These are phyloP conservation scores for Oxyruncus cristatus DNA, from an alignment of 2,113 vertebrate species.

Conservation along the genomic window DNA sequence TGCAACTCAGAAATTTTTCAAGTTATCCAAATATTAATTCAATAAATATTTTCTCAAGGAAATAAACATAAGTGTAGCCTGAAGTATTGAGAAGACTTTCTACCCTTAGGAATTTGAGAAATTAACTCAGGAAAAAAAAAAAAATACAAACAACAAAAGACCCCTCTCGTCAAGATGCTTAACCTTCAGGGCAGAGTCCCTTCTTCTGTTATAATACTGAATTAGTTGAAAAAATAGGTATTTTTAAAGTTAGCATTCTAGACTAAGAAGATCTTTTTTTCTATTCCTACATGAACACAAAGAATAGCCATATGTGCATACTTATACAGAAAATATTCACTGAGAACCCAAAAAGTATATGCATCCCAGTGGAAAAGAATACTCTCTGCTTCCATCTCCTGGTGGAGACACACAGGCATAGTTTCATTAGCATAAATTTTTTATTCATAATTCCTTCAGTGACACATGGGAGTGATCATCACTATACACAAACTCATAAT, in stretches of 20 bases:
- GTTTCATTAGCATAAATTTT: conserved; percentile 30
- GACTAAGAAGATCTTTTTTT: not conserved
- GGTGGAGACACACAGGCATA: not conserved
- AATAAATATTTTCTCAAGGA: not conserved
- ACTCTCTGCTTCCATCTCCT: not conserved
- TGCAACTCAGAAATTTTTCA: not conserved
- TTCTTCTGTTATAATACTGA: not conserved
- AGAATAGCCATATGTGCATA: not conserved
- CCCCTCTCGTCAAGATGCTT: accelerated
- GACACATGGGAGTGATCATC: conserved; percentile 57
- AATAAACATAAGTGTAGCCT: not conserved
- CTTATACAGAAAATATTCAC: not conserved
- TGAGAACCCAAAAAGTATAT: not conserved
- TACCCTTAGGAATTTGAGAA: not conserved
- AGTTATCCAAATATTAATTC: not conserved
- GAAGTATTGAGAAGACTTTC: not conserved
- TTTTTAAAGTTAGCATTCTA: not conserved
- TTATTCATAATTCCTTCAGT: conserved; percentile 42
- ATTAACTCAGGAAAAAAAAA: not conserved
- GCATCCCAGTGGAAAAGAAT: not conserved
- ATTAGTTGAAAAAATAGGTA: not conserved
- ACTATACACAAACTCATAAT: conserved; percentile 46
- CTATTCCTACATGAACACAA: not conserved
- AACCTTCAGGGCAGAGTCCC: not conserved
- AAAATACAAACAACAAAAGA: not conserved